Conservation (phyloP, 2,113 vertebrate species). For the Scopus umbretta region DNA sequence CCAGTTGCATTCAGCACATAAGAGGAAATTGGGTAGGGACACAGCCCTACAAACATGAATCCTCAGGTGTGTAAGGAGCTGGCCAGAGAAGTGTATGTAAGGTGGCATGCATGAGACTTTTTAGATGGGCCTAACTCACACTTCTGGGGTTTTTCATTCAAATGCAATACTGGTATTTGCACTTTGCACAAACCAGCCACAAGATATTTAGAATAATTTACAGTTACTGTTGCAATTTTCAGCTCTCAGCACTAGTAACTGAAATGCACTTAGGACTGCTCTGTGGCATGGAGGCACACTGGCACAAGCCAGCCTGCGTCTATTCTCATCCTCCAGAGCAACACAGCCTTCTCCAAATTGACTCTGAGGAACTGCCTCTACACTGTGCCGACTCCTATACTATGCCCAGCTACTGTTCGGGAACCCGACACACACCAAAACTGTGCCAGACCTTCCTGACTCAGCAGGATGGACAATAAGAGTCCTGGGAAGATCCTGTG, state of each 20-base stretch:
- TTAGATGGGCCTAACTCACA: neutral
- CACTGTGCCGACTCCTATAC: neutral
- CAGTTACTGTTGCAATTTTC: neutral
- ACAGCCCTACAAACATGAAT: neutral
- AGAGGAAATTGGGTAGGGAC: neutral
- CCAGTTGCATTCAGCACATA: neutral
- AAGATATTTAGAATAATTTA: neutral
- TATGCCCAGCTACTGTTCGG: neutral
- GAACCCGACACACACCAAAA: neutral
- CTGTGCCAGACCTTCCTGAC: neutral
- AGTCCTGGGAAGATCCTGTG: neutral
- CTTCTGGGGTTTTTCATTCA: neutral
- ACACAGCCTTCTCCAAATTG: neutral
- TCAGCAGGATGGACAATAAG: neutral
- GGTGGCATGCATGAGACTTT: rapidly evolving
- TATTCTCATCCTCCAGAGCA: neutral
- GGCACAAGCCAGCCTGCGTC: neutral
- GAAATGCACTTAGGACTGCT: neutral
- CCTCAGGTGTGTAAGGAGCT: neutral
- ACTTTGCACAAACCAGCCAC: neutral
- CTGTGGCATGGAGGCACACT: neutral
- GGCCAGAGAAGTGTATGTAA: neutral
- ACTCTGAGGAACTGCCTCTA: neutral
- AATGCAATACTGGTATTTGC: neutral
- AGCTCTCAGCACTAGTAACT: neutral